Evolutionary conservation across 2,113 vertebrate genomes (phyloP), one percentile per base, ranked within the genome.

Genomic region (Numida meleagris): DNA sequence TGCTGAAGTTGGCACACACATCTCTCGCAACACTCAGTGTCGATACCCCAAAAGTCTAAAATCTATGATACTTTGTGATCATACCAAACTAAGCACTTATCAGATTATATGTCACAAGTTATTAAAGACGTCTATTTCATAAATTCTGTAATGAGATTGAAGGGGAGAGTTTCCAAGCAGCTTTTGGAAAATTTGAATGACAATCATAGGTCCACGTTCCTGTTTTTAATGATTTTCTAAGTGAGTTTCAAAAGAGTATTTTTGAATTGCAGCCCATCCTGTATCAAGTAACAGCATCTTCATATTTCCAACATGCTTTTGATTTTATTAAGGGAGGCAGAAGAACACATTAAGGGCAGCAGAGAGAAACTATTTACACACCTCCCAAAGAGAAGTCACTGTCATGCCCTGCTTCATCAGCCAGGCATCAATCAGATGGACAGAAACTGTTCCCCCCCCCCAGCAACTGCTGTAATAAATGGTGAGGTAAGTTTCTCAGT

Each of bases 81-180:
- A 48, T 14, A 71, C 1, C 2, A 9, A 90, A 48, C 1, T 5
- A 77, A 77, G n/a, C 51, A 50, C 62, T 89, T 88, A 79, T 59
- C 71, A 77, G 45, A 70, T 74, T 77, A 66, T 62, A 71, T n/a
- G 40, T 33, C 63, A 83, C 34, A 86, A 66, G 2, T 83, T 73
- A 82, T 34, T 91, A 84, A 67, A 90, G 80, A 76, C 34, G 76
- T 76, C 89, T 91, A 82, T 27, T 73, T 48, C n/a, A 86, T 61
- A 67, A 80, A 58, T 59, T 43, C 71, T 67, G 72, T 89, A 89
- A 91, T 91, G 72, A 92, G 71, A 89, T 7, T 73, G 82, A 93
- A 91, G 29, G 53, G 58, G 95, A 87, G 61, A 94, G 75, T 67
- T 91, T 89, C 76, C 63, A 91, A 88, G 79, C 79, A 95, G 95